These are phyloP conservation scores for Halictus quadricinctus DNA, from an alignment of 2,888 invertebrate genomes.

Conservation along the genomic window DNA sequence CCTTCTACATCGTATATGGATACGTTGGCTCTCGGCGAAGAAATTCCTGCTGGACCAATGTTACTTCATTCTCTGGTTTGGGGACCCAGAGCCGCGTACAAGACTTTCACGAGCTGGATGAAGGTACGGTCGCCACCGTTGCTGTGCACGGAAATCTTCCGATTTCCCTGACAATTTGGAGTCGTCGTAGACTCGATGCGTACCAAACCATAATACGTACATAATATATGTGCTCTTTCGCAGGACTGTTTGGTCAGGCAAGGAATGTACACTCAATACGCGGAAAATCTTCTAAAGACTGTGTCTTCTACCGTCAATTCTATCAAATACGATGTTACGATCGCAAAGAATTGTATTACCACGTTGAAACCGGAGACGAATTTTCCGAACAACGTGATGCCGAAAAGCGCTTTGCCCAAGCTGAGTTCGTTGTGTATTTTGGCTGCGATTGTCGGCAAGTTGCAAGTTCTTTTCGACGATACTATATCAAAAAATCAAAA, in stretches of 20 bases:
- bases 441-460: conserved; percentile 90
- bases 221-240: conserved; percentile 19
- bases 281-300: conserved; percentile 88
- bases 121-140: conserved; percentile 83
- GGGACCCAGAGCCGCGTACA: conserved; percentile 93
- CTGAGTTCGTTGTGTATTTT: conserved; percentile 89
- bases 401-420: conserved; percentile 84
- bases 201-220: background rate
- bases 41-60: conserved; percentile 87
- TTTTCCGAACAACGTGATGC: conserved; percentile 78
- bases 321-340: conserved; percentile 85
- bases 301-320: conserved; percentile 89
- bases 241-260: conserved; percentile 94
- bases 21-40: conserved; percentile 87
- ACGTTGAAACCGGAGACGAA: conserved; percentile 83
- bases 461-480: conserved; percentile 86
- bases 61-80: conserved; percentile 93
- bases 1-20: conserved; percentile 95
- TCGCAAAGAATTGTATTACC: conserved; percentile 86
- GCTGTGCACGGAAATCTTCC: background rate
- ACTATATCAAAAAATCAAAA: conserved; percentile 77
- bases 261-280: conserved; percentile 92
- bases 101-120: conserved; percentile 93
- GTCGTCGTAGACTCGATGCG: no score
- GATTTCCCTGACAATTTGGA: background rate